Conservation (phyloP, 2,888 invertebrate species). For the Drosophila nr. perissopoda region DNA sequence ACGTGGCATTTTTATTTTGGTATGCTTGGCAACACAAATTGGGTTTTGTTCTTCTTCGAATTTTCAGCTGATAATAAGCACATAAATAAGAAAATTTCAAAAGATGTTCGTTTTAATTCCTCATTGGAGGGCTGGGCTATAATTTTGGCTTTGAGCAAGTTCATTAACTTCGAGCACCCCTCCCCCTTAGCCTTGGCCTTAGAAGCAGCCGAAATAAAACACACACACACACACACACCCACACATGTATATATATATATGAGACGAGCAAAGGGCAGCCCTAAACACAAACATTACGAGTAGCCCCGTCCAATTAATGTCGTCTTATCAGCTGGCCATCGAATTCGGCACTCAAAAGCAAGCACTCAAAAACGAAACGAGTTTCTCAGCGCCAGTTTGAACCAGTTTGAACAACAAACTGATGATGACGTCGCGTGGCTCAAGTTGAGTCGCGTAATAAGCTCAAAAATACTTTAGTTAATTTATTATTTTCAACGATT, state of each 20-base stretch:
- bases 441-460: conserved; percentile 8
- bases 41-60: not conserved
- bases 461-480: conserved; percentile 4
- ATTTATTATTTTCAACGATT: conserved; percentile 10
- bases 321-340: conserved; percentile 47
- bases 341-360: conserved; percentile 5
- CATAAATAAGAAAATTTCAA: conserved; percentile 3
- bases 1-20: conserved; percentile 44
- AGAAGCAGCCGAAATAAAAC: conserved; percentile 24
- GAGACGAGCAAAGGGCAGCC: conserved; percentile 21
- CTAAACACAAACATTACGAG: conserved; percentile 32
- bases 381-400: conserved; percentile 49
- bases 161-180: conserved; percentile 47
- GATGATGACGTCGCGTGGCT: conserved; percentile 33
- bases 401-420: conserved; percentile 42
- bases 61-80: conserved; percentile 32
- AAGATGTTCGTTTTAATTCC: conserved; percentile 4
- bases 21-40: conserved; percentile 44
- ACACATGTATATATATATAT: fast-evolving
- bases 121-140: conserved; percentile 4
- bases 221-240: not conserved
- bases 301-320: not conserved
- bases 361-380: conserved; percentile 31
- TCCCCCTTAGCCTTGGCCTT: conserved; percentile 44
- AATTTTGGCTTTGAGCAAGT: conserved; percentile 26